Conservation (phyloP, 2,888 invertebrate genomes). For the Helleia helle region DNA sequence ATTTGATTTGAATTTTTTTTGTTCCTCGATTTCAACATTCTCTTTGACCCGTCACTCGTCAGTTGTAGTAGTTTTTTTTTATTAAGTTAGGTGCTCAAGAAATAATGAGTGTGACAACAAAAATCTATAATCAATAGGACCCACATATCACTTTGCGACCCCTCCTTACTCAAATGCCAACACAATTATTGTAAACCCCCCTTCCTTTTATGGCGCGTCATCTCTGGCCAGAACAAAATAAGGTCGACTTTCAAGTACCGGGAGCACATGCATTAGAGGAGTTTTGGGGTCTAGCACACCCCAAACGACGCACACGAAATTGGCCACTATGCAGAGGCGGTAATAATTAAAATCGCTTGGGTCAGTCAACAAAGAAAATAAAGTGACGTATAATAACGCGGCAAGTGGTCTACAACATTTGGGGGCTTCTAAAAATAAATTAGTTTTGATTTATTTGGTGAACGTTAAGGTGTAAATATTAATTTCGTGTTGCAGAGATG, state of each 20-base stretch:
- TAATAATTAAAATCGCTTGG: constrained; percentile 16
- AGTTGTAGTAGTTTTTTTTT: no score
- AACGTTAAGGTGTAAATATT: constrained; percentile 6
- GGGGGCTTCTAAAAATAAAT: constrained; percentile 31
- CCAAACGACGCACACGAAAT: constrained; percentile 19
- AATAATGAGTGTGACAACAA: constrained; percentile 13
- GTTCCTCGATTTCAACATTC: no score
- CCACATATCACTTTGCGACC: constrained; percentile 21
- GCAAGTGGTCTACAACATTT: constrained; percentile 36
- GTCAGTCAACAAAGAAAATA: constrained; percentile 21
- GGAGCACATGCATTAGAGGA: constrained; percentile 27
- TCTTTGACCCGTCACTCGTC: no score
- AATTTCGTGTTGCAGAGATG: no score
- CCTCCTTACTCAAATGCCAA: constrained; percentile 27
- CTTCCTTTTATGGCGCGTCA: constrained; percentile 6
- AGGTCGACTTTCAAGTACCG: constrained; percentile 34
- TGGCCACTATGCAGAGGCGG: constrained; percentile 11
- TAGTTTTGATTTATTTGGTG: constrained; percentile 27
- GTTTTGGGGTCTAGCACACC: constrained; percentile 25
- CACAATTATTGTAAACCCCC: constrained; percentile 24
- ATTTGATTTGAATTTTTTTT: no score
- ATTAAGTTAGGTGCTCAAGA: no score
- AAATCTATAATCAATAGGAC: constrained; percentile 26
- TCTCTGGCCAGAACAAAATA: constrained; percentile 18
- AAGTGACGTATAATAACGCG: constrained; percentile 28